These are phyloP conservation scores for Trichosurus vulpecula DNA, from an alignment of 2,797 vertebrate species.

Conservation along the genomic window DNA sequence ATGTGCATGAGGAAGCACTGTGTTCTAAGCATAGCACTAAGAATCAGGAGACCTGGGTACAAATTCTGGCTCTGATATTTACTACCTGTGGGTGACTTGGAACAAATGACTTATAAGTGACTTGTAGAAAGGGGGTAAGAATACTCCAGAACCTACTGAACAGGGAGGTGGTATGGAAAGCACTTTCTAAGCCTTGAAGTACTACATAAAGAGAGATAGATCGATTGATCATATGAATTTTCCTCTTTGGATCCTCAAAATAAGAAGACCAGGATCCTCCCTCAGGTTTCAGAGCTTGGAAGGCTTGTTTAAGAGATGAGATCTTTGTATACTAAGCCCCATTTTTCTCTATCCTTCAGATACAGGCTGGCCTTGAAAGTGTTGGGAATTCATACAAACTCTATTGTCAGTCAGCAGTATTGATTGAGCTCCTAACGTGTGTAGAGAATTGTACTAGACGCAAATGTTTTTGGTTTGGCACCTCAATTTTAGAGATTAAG, in stretches of 20 bases:
- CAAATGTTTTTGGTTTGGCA: not conserved
- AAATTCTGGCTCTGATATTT: not conserved
- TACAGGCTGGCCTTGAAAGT: not conserved
- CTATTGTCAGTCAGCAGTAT: not conserved
- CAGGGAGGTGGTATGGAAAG: not conserved
- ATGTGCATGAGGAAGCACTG: not conserved
- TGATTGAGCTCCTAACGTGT: not conserved
- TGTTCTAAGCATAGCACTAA: not conserved
- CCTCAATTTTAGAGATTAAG: not conserved
- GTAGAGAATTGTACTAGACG: not conserved
- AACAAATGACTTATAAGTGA: not conserved
- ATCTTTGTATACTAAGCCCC: not conserved
- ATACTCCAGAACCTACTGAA: not conserved
- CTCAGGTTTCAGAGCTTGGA: constrained; percentile 8
- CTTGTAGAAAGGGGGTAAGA: not conserved
- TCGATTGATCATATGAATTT: not conserved
- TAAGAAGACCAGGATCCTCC: not conserved
- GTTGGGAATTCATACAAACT: not conserved
- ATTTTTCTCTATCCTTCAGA: not conserved
- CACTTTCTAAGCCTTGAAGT: constrained; percentile 3
- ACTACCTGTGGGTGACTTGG: not conserved
- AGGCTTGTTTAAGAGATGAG: not conserved
- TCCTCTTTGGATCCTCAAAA: not conserved
- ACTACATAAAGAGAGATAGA: not conserved
- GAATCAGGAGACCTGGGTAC: not conserved